These are phyloP conservation scores for Carcharodon carcharias DNA, from an alignment of 2,797 vertebrate genomes.

Conservation along the genomic window DNA sequence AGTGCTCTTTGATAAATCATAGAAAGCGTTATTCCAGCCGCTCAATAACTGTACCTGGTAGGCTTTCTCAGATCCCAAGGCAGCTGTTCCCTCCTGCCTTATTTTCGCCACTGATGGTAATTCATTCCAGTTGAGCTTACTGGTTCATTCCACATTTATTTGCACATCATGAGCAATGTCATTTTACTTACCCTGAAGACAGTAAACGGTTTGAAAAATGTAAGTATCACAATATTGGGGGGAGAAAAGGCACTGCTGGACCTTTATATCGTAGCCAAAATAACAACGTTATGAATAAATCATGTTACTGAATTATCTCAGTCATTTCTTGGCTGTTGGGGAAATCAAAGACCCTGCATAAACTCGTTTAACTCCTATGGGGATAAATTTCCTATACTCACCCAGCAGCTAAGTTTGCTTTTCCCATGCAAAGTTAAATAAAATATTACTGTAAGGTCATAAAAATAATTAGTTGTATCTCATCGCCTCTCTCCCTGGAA, in stretches of 20 bases:
- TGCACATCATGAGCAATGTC: conserved; percentile 57
- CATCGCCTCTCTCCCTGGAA: conserved; percentile 55
- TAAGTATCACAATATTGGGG: conserved; percentile 54
- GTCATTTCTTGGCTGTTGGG: conserved; percentile 44
- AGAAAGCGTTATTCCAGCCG: conserved; percentile 65
- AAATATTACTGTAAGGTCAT: conserved; percentile 62
- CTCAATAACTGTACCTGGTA: conserved; percentile 64
- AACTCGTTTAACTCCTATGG: conserved; percentile 49
- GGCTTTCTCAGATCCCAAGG: conserved; percentile 53
- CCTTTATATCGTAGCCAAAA: conserved; percentile 48
- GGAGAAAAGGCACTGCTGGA: conserved; percentile 43
- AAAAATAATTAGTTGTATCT: conserved; percentile 66
- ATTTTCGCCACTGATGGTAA: conserved; percentile 57
- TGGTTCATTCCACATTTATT: conserved; percentile 58
- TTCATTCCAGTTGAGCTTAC: conserved; percentile 59
- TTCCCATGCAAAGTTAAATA: conserved; percentile 56
- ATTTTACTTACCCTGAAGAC: conserved; percentile 57
- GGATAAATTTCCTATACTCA: conserved; percentile 50
- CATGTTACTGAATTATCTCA: conserved; percentile 53
- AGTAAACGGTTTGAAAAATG: conserved; percentile 57
- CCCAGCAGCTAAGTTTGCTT: conserved; percentile 50
- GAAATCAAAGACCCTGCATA: conserved; percentile 52
- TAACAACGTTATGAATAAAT: conserved; percentile 58
- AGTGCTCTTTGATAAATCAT: conserved; percentile 81
- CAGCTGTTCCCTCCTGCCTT: conserved; percentile 60